These are phyloP conservation scores for Lacerta agilis DNA, from an alignment of 2,797 vertebrate genomes.

Conservation along the genomic window DNA sequence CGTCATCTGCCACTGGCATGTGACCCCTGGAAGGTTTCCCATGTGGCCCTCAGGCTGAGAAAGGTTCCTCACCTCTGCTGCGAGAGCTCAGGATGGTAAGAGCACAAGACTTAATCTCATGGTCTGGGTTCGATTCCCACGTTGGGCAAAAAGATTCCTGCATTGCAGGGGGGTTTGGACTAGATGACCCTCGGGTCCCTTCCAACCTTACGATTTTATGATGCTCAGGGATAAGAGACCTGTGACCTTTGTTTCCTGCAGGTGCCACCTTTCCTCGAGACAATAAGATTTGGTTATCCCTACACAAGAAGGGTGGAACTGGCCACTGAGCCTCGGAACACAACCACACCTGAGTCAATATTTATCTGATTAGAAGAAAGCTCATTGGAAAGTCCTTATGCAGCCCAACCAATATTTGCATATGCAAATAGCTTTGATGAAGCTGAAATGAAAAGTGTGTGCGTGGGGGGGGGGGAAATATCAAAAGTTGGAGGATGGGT, in stretches of 20 bases:
- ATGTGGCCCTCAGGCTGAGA: too few species aligned
- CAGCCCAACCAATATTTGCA: not conserved
- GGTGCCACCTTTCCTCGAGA: not conserved
- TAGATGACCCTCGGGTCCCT: too few species aligned
- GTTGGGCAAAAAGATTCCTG: too few species aligned
- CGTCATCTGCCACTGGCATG: too few species aligned
- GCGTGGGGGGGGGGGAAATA: not conserved
- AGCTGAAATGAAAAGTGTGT: not conserved
- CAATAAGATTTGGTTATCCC: not conserved
- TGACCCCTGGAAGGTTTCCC: too few species aligned
- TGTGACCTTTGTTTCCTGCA: not conserved
- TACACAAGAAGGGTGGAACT: not conserved
- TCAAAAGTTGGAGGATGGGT: not conserved
- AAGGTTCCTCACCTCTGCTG: not conserved
- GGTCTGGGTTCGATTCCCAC: too few species aligned
- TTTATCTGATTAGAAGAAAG: slow-evolving; percentile 6
- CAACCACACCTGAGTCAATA: slow-evolving; percentile 21
- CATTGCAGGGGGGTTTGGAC: too few species aligned
- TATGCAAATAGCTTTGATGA: not conserved
- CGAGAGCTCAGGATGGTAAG: too few species aligned
- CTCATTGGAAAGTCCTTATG: not conserved
- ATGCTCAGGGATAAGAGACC: not conserved
- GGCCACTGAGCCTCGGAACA: not conserved
- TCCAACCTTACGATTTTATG: too few species aligned
- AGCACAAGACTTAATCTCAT: too few species aligned